Conservation (phyloP, 2,888 invertebrate species). For the Nemotelus nigrinus region DNA sequence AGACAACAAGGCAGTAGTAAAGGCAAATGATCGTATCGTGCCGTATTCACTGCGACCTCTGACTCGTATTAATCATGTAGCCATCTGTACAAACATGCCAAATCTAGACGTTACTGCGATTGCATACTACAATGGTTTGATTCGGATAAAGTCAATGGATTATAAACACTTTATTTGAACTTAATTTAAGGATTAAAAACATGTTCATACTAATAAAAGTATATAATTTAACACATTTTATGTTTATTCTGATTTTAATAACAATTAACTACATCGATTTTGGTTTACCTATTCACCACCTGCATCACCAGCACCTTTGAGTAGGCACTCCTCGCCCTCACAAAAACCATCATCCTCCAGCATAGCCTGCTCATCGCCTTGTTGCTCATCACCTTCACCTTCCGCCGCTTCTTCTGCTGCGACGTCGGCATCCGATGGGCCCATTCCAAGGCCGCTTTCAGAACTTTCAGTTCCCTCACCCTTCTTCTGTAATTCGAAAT, state of each 20-base stretch:
- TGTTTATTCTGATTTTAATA: not conserved
- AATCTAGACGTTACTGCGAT: constrained; percentile 1
- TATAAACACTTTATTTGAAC: not conserved
- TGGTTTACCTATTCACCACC: not conserved
- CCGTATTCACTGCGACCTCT: constrained; percentile 15
- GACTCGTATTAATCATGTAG: constrained; percentile 29
- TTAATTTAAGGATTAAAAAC: constrained; percentile 5
- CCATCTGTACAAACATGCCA: constrained; percentile 1
- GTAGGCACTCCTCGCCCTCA: not conserved
- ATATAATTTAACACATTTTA: not conserved
- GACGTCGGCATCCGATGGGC: constrained; percentile 8
- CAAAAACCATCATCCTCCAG: not conserved
- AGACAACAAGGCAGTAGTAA: not conserved
- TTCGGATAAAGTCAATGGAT: constrained; percentile 11
- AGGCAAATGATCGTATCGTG: not conserved
- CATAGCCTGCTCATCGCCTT: not conserved
- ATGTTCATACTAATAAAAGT: not conserved
- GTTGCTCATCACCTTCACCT: constrained; percentile 3
- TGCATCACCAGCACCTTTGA: not conserved
- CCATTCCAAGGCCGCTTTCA: constrained; percentile 24
- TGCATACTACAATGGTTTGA: constrained; percentile 32
- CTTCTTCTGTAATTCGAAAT: constrained; percentile 28
- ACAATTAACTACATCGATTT: not conserved
- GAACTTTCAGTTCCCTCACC: constrained; percentile 17
- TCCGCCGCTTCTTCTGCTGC: constrained; percentile 42